phyloP scores from a whole-genome alignment of 2,888 invertebrate genomes.

The Leucozona laternaria region DNA sequence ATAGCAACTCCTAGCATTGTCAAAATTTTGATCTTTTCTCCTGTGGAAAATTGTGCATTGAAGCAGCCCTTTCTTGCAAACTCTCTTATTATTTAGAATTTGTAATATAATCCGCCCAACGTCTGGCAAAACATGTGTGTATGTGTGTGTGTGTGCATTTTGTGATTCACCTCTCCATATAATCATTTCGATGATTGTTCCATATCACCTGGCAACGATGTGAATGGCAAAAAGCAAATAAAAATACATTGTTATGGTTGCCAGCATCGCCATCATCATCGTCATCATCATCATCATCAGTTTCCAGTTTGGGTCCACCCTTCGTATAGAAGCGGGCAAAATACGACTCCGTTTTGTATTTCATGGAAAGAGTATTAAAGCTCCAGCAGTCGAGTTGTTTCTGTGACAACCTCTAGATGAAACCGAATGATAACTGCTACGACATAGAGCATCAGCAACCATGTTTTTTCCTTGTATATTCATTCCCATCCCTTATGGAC shows the following conservation, averaged over 20 bases:
- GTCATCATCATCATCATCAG: conserved; percentile 29
- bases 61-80: neutral
- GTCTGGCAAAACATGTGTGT: neutral
- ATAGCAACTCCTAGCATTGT: neutral
- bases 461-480: conserved; percentile 51
- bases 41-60: neutral
- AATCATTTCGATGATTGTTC: conserved; percentile 63
- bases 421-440: conserved; percentile 42
- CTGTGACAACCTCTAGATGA: conserved; percentile 57
- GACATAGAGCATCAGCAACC: conserved; percentile 55
- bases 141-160: conserved; percentile 3
- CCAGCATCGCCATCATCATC: conserved; percentile 44
- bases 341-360: conserved; percentile 14
- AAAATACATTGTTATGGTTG: conserved; percentile 71
- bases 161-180: conserved; percentile 10
- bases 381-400: conserved; percentile 54
- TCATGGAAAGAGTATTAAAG: neutral
- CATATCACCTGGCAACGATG: conserved; percentile 71
- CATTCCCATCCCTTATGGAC: conserved; percentile 25
- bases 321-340: conserved; percentile 50
- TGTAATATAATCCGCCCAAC: conserved; percentile 16
- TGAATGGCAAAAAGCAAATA: conserved; percentile 53
- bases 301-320: conserved; percentile 65
- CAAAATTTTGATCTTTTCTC: neutral
- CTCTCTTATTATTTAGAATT: conserved; percentile 1